Conservation (phyloP, 2,888 invertebrate genomes). For the Exocentrus adspersus region DNA sequence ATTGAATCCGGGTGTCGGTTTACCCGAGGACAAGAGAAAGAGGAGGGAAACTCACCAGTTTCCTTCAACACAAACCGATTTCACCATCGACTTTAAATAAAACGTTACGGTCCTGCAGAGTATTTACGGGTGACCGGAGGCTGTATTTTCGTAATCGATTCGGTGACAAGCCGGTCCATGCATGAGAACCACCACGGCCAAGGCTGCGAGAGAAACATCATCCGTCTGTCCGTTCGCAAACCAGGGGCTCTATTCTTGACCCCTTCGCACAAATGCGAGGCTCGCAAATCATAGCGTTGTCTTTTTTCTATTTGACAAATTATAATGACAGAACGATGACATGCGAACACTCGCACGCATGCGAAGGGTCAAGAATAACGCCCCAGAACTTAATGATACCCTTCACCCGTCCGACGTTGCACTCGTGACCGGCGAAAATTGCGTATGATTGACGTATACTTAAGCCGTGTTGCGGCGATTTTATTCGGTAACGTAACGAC, state of each 20-base stretch:
- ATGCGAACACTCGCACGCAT: too few relatives aligned
- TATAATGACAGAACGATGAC: too few relatives aligned
- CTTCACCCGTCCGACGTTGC: not conserved
- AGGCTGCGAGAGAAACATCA: not conserved
- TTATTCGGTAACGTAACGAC: not conserved
- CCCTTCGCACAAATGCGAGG: too few relatives aligned
- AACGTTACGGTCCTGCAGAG: too few relatives aligned
- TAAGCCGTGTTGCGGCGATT: not conserved
- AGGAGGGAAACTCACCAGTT: not conserved
- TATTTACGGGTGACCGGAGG: too few relatives aligned
- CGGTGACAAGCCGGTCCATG: conserved; percentile 17
- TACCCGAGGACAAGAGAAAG: not conserved
- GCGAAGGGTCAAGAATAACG: too few relatives aligned
- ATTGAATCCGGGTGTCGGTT: not conserved
- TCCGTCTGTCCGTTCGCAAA: too few relatives aligned
- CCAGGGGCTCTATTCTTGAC: too few relatives aligned
- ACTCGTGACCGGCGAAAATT: conserved; percentile 1
- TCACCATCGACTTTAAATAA: too few relatives aligned
- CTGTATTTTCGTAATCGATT: conserved; percentile 16
- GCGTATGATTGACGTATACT: conserved; percentile 3
- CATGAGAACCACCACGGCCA: not conserved
- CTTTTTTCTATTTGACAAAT: too few relatives aligned
- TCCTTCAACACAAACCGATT: too few relatives aligned
- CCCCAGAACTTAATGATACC: not conserved
- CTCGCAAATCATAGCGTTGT: too few relatives aligned